Evolutionary conservation across 2,113 vertebrate species (phyloP).

Genomic region (Anarrhichthys ocellatus): DNA sequence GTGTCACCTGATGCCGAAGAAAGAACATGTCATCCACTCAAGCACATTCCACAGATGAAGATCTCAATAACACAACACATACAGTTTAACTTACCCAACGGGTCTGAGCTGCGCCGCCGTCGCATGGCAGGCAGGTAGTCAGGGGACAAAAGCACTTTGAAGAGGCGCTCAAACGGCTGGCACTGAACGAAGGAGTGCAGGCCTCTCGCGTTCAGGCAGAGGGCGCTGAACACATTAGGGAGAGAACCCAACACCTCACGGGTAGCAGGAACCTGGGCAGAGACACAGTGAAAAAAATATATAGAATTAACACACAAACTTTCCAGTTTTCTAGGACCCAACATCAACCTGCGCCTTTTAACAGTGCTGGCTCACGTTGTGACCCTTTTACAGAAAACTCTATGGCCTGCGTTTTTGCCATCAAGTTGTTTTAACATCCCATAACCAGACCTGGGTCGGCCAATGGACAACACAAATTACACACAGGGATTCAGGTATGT

Average conservation of each 20-base stretch:
- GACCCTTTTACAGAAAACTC: not conserved
- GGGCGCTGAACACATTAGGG: constrained; percentile 96
- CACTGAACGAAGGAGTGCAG: constrained; percentile 97
- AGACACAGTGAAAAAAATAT: constrained; percentile 23
- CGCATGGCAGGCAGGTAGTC: constrained; percentile 97
- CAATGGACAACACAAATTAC: not conserved
- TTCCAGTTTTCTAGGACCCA: not conserved
- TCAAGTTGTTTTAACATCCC: not conserved
- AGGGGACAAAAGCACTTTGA: constrained; percentile 97
- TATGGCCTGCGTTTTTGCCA: not conserved
- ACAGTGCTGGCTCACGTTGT: not conserved
- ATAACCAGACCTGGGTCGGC: not conserved
- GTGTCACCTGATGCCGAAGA: constrained; percentile 88
- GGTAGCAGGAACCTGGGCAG: constrained; percentile 92
- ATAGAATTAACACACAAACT: not conserved
- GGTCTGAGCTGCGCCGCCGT: constrained; percentile 93
- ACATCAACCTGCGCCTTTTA: not conserved
- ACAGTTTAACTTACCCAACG: constrained; percentile 86
- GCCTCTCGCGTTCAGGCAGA: constrained; percentile 95
- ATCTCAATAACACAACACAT: not conserved
- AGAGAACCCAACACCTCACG: constrained; percentile 95
- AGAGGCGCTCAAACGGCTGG: constrained; percentile 96
- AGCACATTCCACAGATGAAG: not conserved
- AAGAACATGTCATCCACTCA: constrained; percentile 1
- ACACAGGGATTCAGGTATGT: not conserved